Base-by-base conservation (phyloP, 2,113 vertebrate genomes). In the Vimba vimba region DNA sequence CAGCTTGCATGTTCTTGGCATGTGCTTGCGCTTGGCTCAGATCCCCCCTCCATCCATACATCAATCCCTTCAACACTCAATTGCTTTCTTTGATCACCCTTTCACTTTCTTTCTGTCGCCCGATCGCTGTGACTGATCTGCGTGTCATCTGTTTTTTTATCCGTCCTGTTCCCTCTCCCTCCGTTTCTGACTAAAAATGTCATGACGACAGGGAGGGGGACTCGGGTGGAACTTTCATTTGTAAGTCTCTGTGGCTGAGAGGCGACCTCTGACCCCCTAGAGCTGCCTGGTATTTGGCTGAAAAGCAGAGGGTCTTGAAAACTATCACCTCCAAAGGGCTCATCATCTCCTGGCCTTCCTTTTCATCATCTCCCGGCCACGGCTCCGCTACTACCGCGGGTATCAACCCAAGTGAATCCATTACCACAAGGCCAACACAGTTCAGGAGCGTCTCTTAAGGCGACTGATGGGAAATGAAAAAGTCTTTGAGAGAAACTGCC, bases 1-100 rank as follows among this genome's bases (percentile, higher is more conserved):
- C 84, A 88, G 87, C 83, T 88, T 88, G 87, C 83, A 71, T 88
- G 87, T 78, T 88, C 82, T 80, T 88, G 87, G 87, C 87, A 86
- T 86, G 76, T 80, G 50, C 25, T 57, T 77, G 15, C 55, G 27
- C 75, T 77, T 77, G 84, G 75, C 75, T 66, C 74, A 86, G 84
- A 86, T 83, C 80, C 82, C 73, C 8, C 30, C 50, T 78, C 68
- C 87, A 78, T 84, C 82, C 81, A 81, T 83, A 87, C 83, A 89
- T 83, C 84, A 89, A 77, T 85, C 88, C 81, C 81, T 77, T 39
- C 71, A 87, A 76, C 69, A 69, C 87, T 79, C 86, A 84, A 52
- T 78, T 55, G 45, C 85, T 84, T 84, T 84, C 86, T 89, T 89
- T 89, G 86, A 89, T 89, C 86, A 83, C 62, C 66, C 73, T 55